These are phyloP conservation scores for Aldrovandia affinis DNA, from an alignment of 2,797 vertebrate genomes.

Conservation along the genomic window DNA sequence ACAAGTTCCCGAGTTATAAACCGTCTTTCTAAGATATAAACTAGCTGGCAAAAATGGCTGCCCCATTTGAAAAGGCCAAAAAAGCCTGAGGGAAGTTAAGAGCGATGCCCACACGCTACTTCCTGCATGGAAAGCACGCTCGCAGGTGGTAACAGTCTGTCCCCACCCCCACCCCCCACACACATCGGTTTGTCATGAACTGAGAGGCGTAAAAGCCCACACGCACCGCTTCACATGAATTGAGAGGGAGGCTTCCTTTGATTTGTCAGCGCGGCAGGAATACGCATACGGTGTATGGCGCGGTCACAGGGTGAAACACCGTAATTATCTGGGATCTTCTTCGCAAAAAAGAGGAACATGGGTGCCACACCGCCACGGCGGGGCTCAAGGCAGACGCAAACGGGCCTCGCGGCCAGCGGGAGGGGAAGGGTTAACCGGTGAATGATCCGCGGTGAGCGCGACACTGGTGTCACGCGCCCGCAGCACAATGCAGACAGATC, in stretches of 20 bases:
- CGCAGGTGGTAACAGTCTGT: slow-evolving; percentile 44
- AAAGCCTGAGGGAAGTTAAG: slow-evolving; percentile 50
- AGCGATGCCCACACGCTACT: slow-evolving; percentile 38
- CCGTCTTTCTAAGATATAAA: slow-evolving; percentile 45
- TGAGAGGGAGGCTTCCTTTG: slow-evolving; percentile 46
- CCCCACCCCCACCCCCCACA: not conserved
- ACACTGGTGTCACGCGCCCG: not conserved
- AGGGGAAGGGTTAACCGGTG: slow-evolving; percentile 18
- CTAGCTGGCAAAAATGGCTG: slow-evolving; percentile 60
- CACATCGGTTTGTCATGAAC: slow-evolving; percentile 19
- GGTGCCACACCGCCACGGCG: not conserved
- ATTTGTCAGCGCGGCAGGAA: slow-evolving; percentile 32
- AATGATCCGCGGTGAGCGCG: slow-evolving; percentile 22
- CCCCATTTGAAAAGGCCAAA: slow-evolving; percentile 45
- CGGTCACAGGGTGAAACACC: not conserved
- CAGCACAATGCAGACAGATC: not conserved
- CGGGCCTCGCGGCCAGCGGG: not conserved
- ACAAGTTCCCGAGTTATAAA: slow-evolving; percentile 46
- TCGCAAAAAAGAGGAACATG: not conserved
- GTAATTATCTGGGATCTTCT: slow-evolving; percentile 26
- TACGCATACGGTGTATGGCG: not conserved
- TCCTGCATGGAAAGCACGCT: slow-evolving; percentile 37
- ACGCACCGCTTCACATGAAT: slow-evolving; percentile 24
- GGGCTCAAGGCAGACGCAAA: not conserved
- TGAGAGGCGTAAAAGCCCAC: slow-evolving; percentile 27